phyloP scores from a whole-genome alignment of 2,797 vertebrate species.

The Pogonophryne albipinna region DNA sequence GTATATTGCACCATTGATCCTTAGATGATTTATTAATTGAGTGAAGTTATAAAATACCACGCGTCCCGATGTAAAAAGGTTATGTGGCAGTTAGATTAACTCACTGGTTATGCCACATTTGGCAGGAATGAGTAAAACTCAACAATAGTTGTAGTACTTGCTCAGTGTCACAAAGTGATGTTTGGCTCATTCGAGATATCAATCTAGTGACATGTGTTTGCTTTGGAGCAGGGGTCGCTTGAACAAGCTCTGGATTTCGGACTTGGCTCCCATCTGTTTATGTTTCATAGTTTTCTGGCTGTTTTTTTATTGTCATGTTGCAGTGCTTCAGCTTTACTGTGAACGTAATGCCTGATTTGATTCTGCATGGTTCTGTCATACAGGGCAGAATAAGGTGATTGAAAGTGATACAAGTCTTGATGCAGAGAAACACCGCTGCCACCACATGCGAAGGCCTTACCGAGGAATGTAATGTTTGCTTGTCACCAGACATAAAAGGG shows the following conservation, averaged over 20 bases:
- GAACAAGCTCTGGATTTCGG: not conserved
- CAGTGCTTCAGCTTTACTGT: not conserved
- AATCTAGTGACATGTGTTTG: slow-evolving; percentile 14
- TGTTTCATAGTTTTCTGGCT: not conserved
- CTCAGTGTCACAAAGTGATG: not conserved
- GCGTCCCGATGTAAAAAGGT: not conserved
- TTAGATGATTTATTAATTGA: not conserved
- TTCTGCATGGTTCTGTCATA: not conserved
- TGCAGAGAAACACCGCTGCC: not conserved
- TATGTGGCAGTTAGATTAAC: not conserved
- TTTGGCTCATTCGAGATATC: not conserved
- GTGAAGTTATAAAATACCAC: not conserved
- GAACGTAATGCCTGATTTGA: not conserved
- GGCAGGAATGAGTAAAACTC: not conserved
- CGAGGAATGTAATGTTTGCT: slow-evolving; percentile 33
- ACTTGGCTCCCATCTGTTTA: not conserved
- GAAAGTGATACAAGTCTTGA: not conserved
- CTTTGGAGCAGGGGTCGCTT: not conserved
- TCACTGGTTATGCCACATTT: not conserved
- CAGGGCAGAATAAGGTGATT: not conserved
- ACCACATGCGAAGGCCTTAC: not conserved
- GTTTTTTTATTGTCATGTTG: not conserved
- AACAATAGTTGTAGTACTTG: not conserved
- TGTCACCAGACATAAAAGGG: slow-evolving; percentile 6
- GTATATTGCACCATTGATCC: not conserved